Evolutionary conservation across 2,888 invertebrate species (phyloP), one percentile per base, ranked within the genome.

Genomic region (Agrotis clavis): DNA sequence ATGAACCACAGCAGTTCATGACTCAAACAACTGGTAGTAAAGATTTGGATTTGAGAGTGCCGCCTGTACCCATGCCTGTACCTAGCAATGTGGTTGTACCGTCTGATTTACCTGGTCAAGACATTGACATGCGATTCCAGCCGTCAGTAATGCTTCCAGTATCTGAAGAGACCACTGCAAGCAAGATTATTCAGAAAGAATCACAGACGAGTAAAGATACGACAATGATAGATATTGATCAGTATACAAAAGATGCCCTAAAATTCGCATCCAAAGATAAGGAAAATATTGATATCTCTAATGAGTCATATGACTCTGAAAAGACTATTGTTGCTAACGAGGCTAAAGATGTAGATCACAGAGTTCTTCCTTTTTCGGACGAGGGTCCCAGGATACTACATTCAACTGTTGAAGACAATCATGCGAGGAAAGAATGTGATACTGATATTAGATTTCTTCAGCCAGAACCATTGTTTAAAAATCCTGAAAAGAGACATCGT

Each of bases 191-290:
- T 41, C 89, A 88, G 78, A 92, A 89, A 79, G 93, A 95, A 62
- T 70, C 86, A 11, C 90, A 88, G 66, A 65, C 81, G 35, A 93
- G 87, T 86, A 96, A 93, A 83, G 96, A 96, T 87, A 94, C 41
- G 41, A 41, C 41, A 41, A 41, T 92, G 89, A 95, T 96, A 81
- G 96, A 96, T 80, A 96, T 96, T 76, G 96, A 96, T 87, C 96
- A 96, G 80, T 96, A 96, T 76, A 96, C 96, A 68, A 96, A 96
- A 91, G 96, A 96, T 87, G 96, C 96, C 47, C 89, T 96, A 69
- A 96, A 96, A 87, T 96, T 96, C 88, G 96, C 92, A 63, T 89
- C 91, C 16, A 95, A 95, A 86, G 96, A 96, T 85, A 96, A 96
- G 78, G 96, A 96, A 89, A 95, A 95, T 82, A 93, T 94, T 74